Evolutionary conservation across 2,113 vertebrate genomes (phyloP), one percentile per base, ranked within the genome.

Genomic region (Mellivora capensis): DNA sequence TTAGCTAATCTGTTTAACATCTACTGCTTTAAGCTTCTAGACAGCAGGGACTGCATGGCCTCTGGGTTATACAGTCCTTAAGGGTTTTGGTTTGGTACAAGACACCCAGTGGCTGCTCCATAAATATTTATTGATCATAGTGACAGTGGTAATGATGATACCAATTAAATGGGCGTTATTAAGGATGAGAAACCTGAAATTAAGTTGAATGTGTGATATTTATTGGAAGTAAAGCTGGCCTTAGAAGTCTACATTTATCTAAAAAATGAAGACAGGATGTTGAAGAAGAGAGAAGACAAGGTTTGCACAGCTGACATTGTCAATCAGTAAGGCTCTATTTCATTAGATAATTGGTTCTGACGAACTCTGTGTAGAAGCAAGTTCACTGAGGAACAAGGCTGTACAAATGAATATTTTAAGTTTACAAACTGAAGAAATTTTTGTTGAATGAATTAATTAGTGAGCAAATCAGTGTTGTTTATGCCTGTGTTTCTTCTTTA

Each of bases 51-150:
- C 14, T 25, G 6, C 2, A 31, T 2, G 31, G 61, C 21, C 12
- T 89, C 62, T 72, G 52, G 25, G 18, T 90, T 82, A 44, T 21
- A 72, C 92, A 90, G 77, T 93, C 72, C 44, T 87, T 61, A 49
- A 90, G 62, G 57, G 21, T 93, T 59, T 79, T 64, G 25, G 42
- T 64, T 90, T 74, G 80, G 21, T 37, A 77, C 7, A 90, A 87
- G 87, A 69, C 76, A 52, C 37, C 7, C 31, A 67, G 69, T 74
- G 47, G 6, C n/a, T 87, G 37, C 6, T 82, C 39, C 84, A 72
- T 93, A 92, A 91, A 52, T 96, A 92, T 69, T 95, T 96, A 90
- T 59, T 80, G 42, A 74, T 69, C 23, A 69, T n/a, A 37, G 57
- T 81, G 52, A 77, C 12, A 90, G 8, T 49, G 49, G 25, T 69